Conservation (phyloP, 2,797 vertebrate genomes). For the Sebastes oblongus region DNA sequence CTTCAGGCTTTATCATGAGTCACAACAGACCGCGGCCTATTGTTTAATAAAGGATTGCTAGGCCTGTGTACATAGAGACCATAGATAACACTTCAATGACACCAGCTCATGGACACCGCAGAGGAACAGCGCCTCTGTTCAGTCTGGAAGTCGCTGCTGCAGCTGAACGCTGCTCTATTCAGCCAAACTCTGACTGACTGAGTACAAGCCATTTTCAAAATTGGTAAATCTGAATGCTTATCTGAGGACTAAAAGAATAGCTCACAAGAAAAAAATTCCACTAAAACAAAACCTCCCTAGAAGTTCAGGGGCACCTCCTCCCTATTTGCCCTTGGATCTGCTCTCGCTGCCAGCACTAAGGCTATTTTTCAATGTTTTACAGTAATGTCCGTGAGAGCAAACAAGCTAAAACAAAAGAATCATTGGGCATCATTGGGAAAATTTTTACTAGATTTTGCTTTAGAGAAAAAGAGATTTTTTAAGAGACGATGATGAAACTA, state of each 20-base stretch:
- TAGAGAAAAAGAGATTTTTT: background rate
- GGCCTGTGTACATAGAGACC: constrained; percentile 39
- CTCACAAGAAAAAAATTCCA: background rate
- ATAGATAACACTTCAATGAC: constrained; percentile 45
- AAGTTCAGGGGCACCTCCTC: background rate
- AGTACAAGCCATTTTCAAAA: background rate
- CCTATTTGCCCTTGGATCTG: background rate
- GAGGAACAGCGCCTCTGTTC: background rate
- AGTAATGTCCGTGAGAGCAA: background rate
- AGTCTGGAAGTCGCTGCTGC: background rate
- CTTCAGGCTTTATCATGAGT: constrained; percentile 55
- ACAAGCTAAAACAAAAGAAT: background rate
- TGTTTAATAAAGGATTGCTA: constrained; percentile 58
- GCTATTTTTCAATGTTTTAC: background rate
- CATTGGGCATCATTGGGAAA: background rate
- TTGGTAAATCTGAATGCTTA: background rate
- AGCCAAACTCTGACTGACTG: background rate
- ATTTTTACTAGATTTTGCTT: background rate
- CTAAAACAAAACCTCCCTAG: background rate
- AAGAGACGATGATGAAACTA: background rate
- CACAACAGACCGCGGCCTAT: constrained; percentile 42
- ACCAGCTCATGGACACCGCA: constrained; percentile 28
- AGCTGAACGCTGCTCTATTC: background rate
- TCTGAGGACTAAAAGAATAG: background rate
- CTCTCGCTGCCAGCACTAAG: background rate